These are phyloP conservation scores for Andrena fulva DNA, from an alignment of 2,888 invertebrate genomes.

Conservation along the genomic window DNA sequence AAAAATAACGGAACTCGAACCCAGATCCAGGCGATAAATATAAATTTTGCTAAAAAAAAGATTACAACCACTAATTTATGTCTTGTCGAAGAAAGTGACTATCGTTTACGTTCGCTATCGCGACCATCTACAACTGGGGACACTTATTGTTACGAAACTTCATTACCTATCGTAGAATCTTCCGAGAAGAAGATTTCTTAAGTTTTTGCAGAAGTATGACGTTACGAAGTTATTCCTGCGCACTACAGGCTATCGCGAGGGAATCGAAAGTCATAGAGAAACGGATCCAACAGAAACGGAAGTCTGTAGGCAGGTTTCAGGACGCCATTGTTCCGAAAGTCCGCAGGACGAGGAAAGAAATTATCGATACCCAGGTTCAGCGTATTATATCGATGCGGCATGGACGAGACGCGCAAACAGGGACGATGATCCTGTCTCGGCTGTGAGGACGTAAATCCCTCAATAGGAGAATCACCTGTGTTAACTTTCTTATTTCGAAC, in stretches of 20 bases:
- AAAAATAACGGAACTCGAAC: no score
- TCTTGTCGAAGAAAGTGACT: no score
- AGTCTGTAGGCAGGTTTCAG: not conserved
- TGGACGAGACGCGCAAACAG: slow-evolving; percentile 17
- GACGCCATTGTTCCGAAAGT: not conserved
- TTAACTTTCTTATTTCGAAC: slow-evolving; percentile 24
- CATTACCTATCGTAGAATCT: not conserved
- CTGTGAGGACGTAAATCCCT: slow-evolving; percentile 34
- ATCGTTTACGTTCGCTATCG: not conserved
- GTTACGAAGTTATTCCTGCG: not conserved
- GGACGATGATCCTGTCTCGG: slow-evolving; percentile 38
- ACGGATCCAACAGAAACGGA: not conserved
- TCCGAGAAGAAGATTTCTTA: not conserved
- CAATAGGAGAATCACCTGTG: slow-evolving; percentile 25
- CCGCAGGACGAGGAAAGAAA: not conserved
- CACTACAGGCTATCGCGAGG: not conserved
- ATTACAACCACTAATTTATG: no score
- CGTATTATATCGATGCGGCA: slow-evolving; percentile 38
- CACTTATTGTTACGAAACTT: not conserved
- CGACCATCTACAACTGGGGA: not conserved
- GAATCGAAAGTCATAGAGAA: not conserved
- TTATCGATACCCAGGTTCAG: slow-evolving; percentile 38
- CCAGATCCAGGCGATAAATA: no score
- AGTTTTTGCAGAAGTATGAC: not conserved
- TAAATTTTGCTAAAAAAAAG: no score